Conservation (phyloP, 2,888 invertebrate genomes). For the Thymelicus acteon region DNA sequence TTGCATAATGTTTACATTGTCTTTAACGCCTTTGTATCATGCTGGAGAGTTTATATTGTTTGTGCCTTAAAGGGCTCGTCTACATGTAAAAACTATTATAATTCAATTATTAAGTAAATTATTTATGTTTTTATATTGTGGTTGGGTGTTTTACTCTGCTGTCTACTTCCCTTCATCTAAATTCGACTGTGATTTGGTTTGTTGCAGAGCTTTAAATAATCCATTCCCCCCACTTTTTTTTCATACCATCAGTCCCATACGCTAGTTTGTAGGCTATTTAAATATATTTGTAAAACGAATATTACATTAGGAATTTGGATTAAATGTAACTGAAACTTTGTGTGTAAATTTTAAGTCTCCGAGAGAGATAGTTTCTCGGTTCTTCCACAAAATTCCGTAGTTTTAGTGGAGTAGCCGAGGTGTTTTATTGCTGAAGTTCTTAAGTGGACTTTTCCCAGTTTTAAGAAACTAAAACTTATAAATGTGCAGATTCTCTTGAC, state of each 20-base stretch:
- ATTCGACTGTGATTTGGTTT: too few species aligned
- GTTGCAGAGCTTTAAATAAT: too few species aligned
- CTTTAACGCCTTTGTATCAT: slow-evolving; percentile 12
- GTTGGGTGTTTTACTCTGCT: too few species aligned
- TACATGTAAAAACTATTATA: not conserved
- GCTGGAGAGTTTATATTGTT: not conserved
- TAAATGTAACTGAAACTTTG: slow-evolving; percentile 15
- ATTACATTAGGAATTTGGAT: slow-evolving; percentile 6
- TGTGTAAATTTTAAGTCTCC: slow-evolving; percentile 29
- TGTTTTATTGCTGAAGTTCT: slow-evolving; percentile 32
- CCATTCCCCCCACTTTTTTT: too few species aligned
- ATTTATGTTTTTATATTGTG: too few species aligned
- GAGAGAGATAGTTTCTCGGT: slow-evolving; percentile 11
- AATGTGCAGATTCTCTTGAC: too few species aligned
- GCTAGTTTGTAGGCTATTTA: too few species aligned
- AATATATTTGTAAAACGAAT: too few species aligned
- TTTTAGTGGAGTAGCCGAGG: slow-evolving; percentile 22
- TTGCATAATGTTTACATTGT: slow-evolving; percentile 52
- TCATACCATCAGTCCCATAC: too few species aligned
- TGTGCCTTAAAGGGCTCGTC: not conserved
- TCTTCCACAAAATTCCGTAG: slow-evolving; percentile 27
- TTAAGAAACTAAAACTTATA: slow-evolving; percentile 10
- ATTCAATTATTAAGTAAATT: not conserved
- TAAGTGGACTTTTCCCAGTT: slow-evolving; percentile 26
- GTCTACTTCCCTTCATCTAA: too few species aligned